Conservation (phyloP, 2,888 invertebrate species). For the Rhamphomyia laevipes region DNA sequence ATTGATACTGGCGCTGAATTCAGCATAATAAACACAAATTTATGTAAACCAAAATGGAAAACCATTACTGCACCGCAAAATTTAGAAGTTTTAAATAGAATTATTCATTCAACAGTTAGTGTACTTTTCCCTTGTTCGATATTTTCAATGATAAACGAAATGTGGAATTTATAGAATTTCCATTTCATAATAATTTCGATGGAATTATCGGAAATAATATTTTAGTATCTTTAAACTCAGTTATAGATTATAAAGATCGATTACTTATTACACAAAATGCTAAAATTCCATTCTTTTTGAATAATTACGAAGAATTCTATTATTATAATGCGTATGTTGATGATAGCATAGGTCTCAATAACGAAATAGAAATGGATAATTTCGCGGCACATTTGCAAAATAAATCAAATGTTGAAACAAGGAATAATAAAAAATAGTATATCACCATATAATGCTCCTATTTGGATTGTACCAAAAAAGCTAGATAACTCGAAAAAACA, state of each 20-base stretch:
- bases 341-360: too few relatives aligned
- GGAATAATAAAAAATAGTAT: slow-evolving; percentile 14
- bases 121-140: neutral
- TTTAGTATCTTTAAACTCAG: neutral
- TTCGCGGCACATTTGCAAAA: slow-evolving; percentile 6
- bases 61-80: neutral
- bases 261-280: too few relatives aligned
- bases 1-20: neutral
- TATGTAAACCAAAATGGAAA: neutral
- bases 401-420: slow-evolving; percentile 11
- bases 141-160: neutral
- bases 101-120: too few relatives aligned
- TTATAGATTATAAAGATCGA: neutral
- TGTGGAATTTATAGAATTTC: neutral
- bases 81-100: neutral
- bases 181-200: neutral
- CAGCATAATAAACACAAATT: neutral
- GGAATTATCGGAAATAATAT: neutral
- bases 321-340: neutral
- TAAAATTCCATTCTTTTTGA: neutral
- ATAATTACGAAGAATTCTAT: neutral
- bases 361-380: neutral
- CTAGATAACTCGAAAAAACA: neutral
- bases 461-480: neutral
- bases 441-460: neutral